Conservation (phyloP, 1,140 invertebrate species). For the Bombus superbus region DNA sequence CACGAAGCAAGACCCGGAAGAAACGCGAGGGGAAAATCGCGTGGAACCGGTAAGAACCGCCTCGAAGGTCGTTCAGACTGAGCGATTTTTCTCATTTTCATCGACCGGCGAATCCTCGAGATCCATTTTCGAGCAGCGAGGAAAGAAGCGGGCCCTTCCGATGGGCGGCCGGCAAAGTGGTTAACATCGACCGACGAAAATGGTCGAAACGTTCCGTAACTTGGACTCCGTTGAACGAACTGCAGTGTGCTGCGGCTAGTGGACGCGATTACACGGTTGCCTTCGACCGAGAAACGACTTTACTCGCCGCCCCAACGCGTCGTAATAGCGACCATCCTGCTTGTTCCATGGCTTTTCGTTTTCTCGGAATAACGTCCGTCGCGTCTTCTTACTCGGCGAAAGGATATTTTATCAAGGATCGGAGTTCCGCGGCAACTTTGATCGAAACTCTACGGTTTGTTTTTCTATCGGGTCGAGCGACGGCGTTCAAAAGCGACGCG, state of each 20-base stretch:
- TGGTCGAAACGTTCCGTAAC: background rate
- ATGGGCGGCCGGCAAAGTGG: background rate
- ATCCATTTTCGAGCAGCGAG: too few relatives aligned
- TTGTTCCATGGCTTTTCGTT: slow-evolving; percentile 9
- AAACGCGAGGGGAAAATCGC: background rate
- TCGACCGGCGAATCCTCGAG: background rate
- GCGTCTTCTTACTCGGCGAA: background rate
- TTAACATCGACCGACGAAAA: background rate
- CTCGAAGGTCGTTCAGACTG: slow-evolving; percentile 39
- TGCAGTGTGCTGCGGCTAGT: too few relatives aligned
- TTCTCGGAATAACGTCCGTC: background rate
- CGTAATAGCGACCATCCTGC: background rate
- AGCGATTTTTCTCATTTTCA: background rate
- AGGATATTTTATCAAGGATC: background rate
- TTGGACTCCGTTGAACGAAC: background rate
- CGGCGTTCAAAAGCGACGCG: background rate
- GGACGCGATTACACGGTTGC: slow-evolving; percentile 1
- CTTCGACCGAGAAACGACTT: background rate
- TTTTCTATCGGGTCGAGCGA: background rate
- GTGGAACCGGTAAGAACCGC: slow-evolving; percentile 17
- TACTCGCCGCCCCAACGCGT: background rate
- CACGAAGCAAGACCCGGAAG: background rate
- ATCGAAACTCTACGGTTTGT: background rate
- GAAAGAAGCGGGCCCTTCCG: background rate
- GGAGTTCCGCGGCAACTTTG: background rate